These are phyloP conservation scores for Anas georgica DNA, from an alignment of 2,797 vertebrate genomes.

Conservation along the genomic window DNA sequence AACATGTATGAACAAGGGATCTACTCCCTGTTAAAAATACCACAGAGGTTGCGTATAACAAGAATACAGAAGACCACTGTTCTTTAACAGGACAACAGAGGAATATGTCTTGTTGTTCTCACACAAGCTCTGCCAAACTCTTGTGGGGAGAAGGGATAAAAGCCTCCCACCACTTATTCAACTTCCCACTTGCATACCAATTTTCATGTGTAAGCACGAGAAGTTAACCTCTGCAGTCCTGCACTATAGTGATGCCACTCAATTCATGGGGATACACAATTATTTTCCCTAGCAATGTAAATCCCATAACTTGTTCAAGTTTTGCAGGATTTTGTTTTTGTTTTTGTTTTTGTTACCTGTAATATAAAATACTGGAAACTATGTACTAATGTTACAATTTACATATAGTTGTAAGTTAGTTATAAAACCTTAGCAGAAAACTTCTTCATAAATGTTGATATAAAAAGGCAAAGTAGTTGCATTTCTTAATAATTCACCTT, in stretches of 20 bases:
- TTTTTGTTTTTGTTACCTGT: neutral
- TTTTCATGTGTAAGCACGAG: neutral
- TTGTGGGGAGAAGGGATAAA: neutral
- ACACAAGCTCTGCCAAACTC: constrained; percentile 6
- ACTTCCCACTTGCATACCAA: constrained; percentile 72
- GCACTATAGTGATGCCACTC: neutral
- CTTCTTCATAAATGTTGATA: neutral
- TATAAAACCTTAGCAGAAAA: neutral
- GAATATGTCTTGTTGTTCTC: neutral
- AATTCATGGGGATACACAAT: neutral
- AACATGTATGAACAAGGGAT: constrained; percentile 26
- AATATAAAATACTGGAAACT: neutral
- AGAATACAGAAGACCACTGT: neutral
- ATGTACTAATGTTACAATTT: neutral
- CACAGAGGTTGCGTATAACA: constrained; percentile 2
- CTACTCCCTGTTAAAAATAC: constrained; percentile 16
- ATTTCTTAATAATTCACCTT: neutral
- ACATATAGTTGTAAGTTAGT: neutral
- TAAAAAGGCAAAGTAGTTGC: neutral
- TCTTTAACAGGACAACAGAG: neutral
- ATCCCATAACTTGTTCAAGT: neutral
- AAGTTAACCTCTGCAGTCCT: neutral
- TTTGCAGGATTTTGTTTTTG: neutral
- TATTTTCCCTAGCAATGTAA: neutral
- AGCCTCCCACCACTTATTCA: constrained; percentile 27